A percentile compares a stretch with the other conserved stretches of the same genome.
Evolutionary conservation across 2,888 invertebrate genomes (phyloP).

Genomic region (Xestia c-nigrum): DNA sequence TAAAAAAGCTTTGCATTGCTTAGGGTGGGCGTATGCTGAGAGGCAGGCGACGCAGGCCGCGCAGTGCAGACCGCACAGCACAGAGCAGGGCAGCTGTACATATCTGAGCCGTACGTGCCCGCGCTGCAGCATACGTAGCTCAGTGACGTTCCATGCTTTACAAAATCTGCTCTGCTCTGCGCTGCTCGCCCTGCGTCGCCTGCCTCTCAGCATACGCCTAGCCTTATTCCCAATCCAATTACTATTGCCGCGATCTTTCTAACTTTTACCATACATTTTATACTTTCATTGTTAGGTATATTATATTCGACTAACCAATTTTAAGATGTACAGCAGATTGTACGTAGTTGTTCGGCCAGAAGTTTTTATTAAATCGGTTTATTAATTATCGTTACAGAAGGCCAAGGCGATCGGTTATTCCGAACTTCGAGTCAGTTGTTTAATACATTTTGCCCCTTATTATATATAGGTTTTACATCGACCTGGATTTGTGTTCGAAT

Average conservation of each 20-base stretch:
- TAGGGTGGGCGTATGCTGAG: no score
- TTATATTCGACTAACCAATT: conserved; percentile 5
- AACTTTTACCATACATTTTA: not conserved
- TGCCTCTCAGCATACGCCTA: no score
- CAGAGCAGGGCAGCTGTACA: no score
- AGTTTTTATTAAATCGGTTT: conserved; percentile 65
- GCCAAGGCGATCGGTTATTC: conserved; percentile 69
- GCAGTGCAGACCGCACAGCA: no score
- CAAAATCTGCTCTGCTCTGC: no score
- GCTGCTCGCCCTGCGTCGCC: no score
- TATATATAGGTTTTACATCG: conserved; percentile 67
- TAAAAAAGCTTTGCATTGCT: conserved; percentile 14
- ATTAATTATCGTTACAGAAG: conserved; percentile 81
- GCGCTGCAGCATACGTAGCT: no score
- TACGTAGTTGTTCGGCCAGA: conserved; percentile 24
- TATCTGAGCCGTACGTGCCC: no score
- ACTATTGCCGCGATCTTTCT: conserved; percentile 25
- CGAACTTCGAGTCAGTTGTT: conserved; percentile 67
- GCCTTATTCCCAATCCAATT: conserved; percentile 16
- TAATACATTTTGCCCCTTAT: conserved; percentile 63
- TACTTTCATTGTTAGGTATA: no score
- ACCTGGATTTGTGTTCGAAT: conserved; percentile 55
- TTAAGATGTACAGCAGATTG: conserved; percentile 21
- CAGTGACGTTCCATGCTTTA: no score
- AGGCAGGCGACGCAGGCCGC: no score